Evolutionary conservation across 2,888 invertebrate genomes (phyloP), one percentile per base, ranked within the genome.

Genomic region (Lycaena phlaeas): DNA sequence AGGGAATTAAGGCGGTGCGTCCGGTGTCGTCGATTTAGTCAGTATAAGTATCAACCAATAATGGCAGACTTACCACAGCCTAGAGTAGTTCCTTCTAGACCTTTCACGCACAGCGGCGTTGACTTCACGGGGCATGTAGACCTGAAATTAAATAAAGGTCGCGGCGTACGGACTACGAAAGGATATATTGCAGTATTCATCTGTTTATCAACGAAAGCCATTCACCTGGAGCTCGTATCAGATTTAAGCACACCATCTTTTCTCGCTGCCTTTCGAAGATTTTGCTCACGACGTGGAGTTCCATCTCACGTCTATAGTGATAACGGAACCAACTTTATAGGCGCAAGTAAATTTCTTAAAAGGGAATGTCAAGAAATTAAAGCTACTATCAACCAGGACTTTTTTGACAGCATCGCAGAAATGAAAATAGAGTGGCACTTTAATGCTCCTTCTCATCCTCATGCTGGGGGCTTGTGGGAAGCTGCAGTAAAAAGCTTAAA

Each of bases 391-490:
- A 37, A 37, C 9, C 37, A 37, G 17, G 17, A 27, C 14, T 37
- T 37, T 5, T 37, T 37, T 15, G 11, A 37, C 15, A 26, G 27
- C 26, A 37, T 37, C 10, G 6, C 15, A 9, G 14, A 10, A 14
- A 37, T 36, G 34, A 11, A 34, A 12, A 31, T 15, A 27, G 29
- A 30, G 7, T 39, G 39, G 39, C 18, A 39, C 15, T 39, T 29
- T 17, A 39, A 39, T 25, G 39, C 30, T 9, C 39, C 30, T 22
- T 15, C 29, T 3, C 18, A 7, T 14, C 39, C 39, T 9, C 17
- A 26, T 22, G 39, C 39, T 17, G 39, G 39, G 10, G 39, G 39
- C 9, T 4, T 39, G 4, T 39, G 22, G 29, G 39, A 39, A 25
- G 15, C 27, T 14, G 27, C 38, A 4, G 27, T 27, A 7, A 38